Percentiles rank a stretch among this genome's conserved stretches.
These are phyloP conservation scores for Gibbula magus DNA, from an alignment of 2,888 invertebrate species.

Conservation along the genomic window DNA sequence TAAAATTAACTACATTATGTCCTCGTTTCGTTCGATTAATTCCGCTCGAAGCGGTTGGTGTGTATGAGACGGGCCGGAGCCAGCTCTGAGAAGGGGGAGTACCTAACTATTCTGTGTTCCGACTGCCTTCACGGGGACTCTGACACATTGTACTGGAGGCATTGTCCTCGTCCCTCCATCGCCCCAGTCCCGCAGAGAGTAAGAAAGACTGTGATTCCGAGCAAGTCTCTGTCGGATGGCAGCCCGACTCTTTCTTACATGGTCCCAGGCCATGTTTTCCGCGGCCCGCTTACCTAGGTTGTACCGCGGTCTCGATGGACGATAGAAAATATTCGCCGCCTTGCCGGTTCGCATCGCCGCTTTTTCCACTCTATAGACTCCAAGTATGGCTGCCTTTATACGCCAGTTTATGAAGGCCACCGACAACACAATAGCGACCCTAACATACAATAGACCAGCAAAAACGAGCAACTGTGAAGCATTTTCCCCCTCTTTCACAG, in stretches of 20 bases:
- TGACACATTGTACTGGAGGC: constrained; percentile 24
- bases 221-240: not conserved
- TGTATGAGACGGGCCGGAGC: constrained; percentile 27
- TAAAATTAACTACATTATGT: constrained; percentile 34
- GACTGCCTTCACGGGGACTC: not conserved
- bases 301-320: not conserved
- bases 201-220: constrained; percentile 25
- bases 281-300: not conserved
- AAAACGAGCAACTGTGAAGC: constrained; percentile 27
- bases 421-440: not conserved
- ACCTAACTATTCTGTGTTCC: constrained; percentile 22
- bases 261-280: not conserved
- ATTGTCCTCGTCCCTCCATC: constrained; percentile 20
- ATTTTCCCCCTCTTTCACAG: constrained; percentile 25
- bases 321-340: constrained; percentile 3
- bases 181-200: constrained; percentile 21
- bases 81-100: constrained; percentile 26
- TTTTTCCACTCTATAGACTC: constrained; percentile 18
- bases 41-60: constrained; percentile 30
- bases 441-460: constrained; percentile 19
- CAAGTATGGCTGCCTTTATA: constrained; percentile 18
- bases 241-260: not conserved
- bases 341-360: not conserved
- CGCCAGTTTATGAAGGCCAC: constrained; percentile 24
- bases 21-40: constrained; percentile 32